phyloP scores from a whole-genome alignment of 1,140 invertebrate species.

The Andricus grossulariae region DNA sequence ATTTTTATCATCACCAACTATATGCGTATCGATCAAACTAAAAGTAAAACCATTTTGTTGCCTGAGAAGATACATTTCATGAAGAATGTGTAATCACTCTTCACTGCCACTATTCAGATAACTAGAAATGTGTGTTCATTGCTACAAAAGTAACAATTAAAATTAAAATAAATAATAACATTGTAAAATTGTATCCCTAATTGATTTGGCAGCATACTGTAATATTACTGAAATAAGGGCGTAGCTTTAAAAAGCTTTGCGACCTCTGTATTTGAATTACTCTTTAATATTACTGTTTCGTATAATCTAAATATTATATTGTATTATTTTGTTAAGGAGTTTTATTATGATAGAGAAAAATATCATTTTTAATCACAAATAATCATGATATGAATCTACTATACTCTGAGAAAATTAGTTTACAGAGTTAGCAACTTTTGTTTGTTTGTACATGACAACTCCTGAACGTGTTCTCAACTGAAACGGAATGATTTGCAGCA shows the following conservation, averaged over 20 bases:
- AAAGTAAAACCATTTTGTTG: conserved; percentile 6
- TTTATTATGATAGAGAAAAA: conserved; percentile 10
- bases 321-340: conserved; percentile 26
- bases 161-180: conserved; percentile 10
- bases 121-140: conserved; percentile 17
- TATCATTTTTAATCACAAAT: conserved; percentile 2
- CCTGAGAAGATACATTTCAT: conserved; percentile 2
- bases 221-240: not conserved
- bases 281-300: conserved; percentile 23
- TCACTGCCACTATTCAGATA: conserved; percentile 11
- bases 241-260: conserved; percentile 19
- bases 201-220: not conserved
- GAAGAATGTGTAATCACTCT: conserved; percentile 3
- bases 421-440: no score
- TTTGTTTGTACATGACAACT: no score
- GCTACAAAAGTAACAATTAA: conserved; percentile 17
- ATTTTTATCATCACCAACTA: conserved; percentile 1
- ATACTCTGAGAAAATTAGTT: no score
- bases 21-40: conserved; percentile 21
- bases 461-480: no score
- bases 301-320: conserved; percentile 26
- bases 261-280: conserved; percentile 17
- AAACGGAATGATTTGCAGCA: no score
- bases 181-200: conserved; percentile 5
- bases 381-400: conserved; percentile 2